Conservation (phyloP, 2,113 vertebrate genomes). For the Petromus typicus region DNA sequence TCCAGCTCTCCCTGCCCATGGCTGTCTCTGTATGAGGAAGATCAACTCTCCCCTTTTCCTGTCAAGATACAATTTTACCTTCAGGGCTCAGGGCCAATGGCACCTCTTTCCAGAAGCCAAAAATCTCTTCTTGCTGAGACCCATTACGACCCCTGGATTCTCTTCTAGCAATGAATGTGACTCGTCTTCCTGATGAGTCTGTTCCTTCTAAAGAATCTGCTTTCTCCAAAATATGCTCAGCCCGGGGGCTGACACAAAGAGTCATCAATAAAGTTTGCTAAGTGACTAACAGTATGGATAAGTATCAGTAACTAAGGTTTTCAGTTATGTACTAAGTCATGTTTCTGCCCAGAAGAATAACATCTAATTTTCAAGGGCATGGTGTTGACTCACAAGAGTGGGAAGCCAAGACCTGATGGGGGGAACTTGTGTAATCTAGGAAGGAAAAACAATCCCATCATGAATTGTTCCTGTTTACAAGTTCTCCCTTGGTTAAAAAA, state of each 20-base stretch:
- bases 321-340: background rate
- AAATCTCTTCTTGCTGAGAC: background rate
- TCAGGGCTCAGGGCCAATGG: background rate
- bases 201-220: background rate
- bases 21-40: accelerated
- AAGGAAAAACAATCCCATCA: background rate
- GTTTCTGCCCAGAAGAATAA: background rate
- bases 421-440: background rate
- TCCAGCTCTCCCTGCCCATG: background rate
- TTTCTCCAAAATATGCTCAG: background rate
- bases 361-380: background rate
- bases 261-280: background rate
- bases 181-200: background rate
- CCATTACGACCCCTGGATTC: background rate
- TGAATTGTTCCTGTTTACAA: background rate
- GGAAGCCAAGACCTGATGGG: background rate
- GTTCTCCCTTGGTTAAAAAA: background rate
- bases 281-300: background rate
- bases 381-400: background rate
- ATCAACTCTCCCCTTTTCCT: background rate
- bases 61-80: background rate
- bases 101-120: background rate
- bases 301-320: background rate
- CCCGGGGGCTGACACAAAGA: background rate
- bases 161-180: background rate